Evolutionary conservation across 2,113 vertebrate genomes (phyloP), one percentile per base, ranked within the genome.

Genomic region (Phyllopteryx taeniolatus): DNA sequence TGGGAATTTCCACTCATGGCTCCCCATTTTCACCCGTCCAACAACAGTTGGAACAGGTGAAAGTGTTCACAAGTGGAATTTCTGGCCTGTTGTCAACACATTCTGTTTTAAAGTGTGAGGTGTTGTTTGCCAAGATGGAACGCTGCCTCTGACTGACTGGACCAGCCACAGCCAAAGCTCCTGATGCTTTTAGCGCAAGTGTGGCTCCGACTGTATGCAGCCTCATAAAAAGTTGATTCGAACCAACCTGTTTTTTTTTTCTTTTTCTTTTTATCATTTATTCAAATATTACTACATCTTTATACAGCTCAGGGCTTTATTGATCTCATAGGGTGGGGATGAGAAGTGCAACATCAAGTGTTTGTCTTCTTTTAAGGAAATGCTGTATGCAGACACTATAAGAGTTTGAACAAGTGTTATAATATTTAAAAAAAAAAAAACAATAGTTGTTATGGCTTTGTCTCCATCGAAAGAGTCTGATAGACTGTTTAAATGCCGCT

Each of bases 11-110:
- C 63, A 61, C 61, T n/a, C 53, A 8, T 63, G 19, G 43, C 19
- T 76, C 60, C 39, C 46, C 49, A 13, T 35, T 10, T 31, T 62
- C 22, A 33, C 27, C 44, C 39, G 19, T 27, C 65, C 44, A 61
- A 70, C 68, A 80, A 77, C 75, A 76, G 83, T 64, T 70, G 51
- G 72, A 87, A 73, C 86, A 90, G 82, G 86, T 89, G 86, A 86
- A 88, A 90, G 62, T 62, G 39, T 89, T 91, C 85, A 83, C 75
- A 73, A 76, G 65, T 70, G 86, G 85, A 88, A 88, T 91, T 85
- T 87, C 72, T 91, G 88, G 84, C 87, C 35, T 4, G 2, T 67
- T 78, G 75, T 90, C 80, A 86, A 79, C 75, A 81, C 76, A 80
- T 79, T 86, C 79, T 82, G 79, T 81, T 78, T 85, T 81, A 54